Evolutionary conservation across 2,113 vertebrate genomes (phyloP), one percentile per base, ranked within the genome.

Genomic region (Mola mola): DNA sequence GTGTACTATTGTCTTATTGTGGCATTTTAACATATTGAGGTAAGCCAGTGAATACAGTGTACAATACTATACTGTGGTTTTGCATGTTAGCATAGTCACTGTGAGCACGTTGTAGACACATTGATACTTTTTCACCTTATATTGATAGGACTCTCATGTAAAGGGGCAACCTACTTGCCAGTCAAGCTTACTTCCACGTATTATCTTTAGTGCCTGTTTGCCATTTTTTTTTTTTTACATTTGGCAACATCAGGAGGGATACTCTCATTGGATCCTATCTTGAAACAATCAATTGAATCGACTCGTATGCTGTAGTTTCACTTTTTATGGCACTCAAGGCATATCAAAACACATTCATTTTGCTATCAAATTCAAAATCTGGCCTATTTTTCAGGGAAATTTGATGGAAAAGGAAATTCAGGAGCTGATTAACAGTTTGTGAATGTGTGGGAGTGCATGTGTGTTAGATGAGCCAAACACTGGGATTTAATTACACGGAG

Each of bases 391-490:
- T 28, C 12, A 20, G 2, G 55, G 29, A 17, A 19, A 1, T 6
- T 25, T 13, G 28, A 51, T 3, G 10, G 12, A 48, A 24, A 31
- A 6, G 22, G 31, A 19, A 57, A 66, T 12, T 2, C 11, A 44
- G 15, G 12, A 12, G 5, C 17, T 42, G 68, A 59, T 72, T 34
- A 60, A 57, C 40, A 40, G 41, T 33, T 44, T 4, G 19, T 68
- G 15, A 37, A 15, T 48, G 66, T 46, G 68, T 77, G 65, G 74
- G 72, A 71, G 62, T 21, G 17, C n/a, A 38, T 57, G 48, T 56
- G 46, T 51, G 64, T 58, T 31, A 53, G 41, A 48, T 61, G 38
- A 51, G 57, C 55, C 62, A 72, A 68, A 68, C 72, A 57, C 43
- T 48, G 62, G 16, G 46, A 43, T 58, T 43, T 41, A 21, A 43